phyloP scores from a whole-genome alignment of 2,113 vertebrate species.

The Sinocyclocheilus rhinocerous region DNA sequence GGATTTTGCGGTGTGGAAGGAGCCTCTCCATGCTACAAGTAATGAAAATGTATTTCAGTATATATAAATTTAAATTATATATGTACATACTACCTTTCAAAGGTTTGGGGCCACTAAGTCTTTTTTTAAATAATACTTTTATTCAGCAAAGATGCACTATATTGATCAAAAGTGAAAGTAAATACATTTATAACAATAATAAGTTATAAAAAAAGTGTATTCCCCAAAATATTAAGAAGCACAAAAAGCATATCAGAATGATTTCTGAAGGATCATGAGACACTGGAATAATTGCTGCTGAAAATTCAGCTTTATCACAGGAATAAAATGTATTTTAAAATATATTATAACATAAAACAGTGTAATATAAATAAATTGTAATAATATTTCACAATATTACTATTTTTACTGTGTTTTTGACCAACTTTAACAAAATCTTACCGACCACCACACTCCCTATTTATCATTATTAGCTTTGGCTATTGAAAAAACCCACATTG shows the following conservation, averaged over 20 bases:
- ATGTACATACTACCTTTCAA: neutral
- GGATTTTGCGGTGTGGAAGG: slow-evolving; percentile 81
- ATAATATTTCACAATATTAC: no score
- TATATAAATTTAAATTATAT: neutral
- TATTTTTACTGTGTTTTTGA: no score
- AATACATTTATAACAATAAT: neutral
- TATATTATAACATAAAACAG: neutral
- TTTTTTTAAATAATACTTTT: neutral
- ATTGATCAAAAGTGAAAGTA: neutral
- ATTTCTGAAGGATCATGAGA: neutral
- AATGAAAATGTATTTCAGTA: slow-evolving; percentile 12
- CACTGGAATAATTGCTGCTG: neutral
- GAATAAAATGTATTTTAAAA: neutral
- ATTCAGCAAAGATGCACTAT: neutral
- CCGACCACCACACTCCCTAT: no score
- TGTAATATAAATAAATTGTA: no score
- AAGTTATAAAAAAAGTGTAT: neutral
- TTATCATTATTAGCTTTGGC: neutral
- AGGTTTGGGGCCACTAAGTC: neutral
- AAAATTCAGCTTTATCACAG: neutral
- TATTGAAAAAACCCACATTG: neutral
- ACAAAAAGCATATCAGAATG: neutral
- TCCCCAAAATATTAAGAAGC: neutral
- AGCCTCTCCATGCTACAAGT: slow-evolving; percentile 94
- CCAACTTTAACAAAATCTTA: no score